A percentile compares a stretch with the other conserved stretches of the same genome.
phyloP scores from a whole-genome alignment of 2,888 invertebrate genomes.

The Agrochola litura region DNA sequence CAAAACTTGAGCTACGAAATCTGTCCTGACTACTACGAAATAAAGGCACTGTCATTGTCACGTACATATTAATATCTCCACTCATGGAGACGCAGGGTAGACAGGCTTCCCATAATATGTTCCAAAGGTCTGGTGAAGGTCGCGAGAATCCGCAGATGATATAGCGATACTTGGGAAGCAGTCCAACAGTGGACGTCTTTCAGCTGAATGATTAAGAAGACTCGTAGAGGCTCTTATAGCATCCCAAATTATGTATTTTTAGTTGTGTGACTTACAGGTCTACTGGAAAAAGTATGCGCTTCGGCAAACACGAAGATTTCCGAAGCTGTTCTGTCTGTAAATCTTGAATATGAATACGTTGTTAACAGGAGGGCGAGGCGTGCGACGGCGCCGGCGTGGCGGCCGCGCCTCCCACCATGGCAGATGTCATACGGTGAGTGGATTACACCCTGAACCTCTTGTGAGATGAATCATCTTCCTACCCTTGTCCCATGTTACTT shows the following conservation, averaged over 20 bases:
- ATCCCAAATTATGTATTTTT: neutral
- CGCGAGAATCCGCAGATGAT: neutral
- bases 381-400: slow-evolving; percentile 82
- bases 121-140: neutral
- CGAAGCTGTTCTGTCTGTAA: neutral
- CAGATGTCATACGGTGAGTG: slow-evolving; percentile 87
- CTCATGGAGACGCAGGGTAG: too few relatives aligned
- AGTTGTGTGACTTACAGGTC: too few relatives aligned
- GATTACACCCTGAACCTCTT: neutral
- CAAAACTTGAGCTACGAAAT: too few relatives aligned
- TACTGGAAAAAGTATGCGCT: neutral
- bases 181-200: neutral
- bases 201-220: neutral
- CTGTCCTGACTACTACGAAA: neutral
- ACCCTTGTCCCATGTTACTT: too few relatives aligned
- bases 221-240: neutral
- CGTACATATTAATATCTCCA: too few relatives aligned
- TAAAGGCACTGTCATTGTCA: too few relatives aligned
- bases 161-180: neutral
- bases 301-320: neutral
- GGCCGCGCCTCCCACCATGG: slow-evolving; percentile 88
- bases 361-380: slow-evolving; percentile 85
- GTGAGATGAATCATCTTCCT: too few relatives aligned
- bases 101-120: too few relatives aligned
- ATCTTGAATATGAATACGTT: neutral